A percentile compares a stretch with the other conserved stretches of the same genome.
Conservation (phyloP, 2,113 vertebrate species). For the Brachypodius melanocephalos region DNA sequence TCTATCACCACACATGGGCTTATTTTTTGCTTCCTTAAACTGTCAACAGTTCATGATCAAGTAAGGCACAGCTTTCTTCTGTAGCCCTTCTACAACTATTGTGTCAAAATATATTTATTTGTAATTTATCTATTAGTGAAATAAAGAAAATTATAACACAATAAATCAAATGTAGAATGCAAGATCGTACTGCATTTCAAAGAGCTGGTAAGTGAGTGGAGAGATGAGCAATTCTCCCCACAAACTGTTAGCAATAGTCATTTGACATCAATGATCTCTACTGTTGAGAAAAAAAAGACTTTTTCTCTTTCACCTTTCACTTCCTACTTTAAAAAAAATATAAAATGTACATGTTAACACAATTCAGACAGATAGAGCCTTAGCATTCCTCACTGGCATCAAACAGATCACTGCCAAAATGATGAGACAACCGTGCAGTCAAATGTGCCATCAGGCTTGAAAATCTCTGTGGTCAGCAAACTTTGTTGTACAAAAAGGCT, state of each 20-base stretch:
- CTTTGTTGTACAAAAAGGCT: neutral
- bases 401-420: conserved; percentile 56
- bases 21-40: neutral
- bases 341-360: conserved; percentile 30
- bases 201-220: neutral
- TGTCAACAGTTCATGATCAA: neutral
- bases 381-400: conserved; percentile 55
- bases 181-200: neutral
- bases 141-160: conserved; percentile 22
- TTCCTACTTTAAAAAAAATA: neutral
- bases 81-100: neutral
- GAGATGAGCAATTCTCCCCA: neutral
- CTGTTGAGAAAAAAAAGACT: neutral
- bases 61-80: neutral
- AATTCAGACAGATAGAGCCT: conserved; percentile 57
- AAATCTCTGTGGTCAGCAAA: conserved; percentile 54
- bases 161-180: neutral
- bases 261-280: conserved; percentile 38
- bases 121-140: neutral
- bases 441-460: conserved; percentile 45
- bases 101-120: neutral
- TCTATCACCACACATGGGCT: neutral
- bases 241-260: neutral
- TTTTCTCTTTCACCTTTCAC: neutral
- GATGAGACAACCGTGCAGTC: conserved; percentile 54